A percentile compares a stretch with the other conserved stretches of the same genome.
Evolutionary conservation across 1,140 invertebrate genomes (phyloP).

Genomic region (Drosophila azteca): DNA sequence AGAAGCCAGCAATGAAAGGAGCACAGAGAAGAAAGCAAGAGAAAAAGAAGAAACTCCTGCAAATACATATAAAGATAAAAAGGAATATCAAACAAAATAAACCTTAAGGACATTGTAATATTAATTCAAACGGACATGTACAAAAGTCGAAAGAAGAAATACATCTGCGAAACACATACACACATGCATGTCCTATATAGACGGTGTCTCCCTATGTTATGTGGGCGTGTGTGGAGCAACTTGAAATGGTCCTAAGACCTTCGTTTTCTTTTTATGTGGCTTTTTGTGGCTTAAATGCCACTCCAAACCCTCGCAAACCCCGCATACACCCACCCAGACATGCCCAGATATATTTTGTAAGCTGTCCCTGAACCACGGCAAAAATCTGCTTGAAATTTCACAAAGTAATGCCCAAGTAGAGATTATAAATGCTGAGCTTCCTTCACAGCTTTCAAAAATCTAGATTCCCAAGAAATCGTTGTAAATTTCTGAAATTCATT

Average conservation of each 20-base stretch:
- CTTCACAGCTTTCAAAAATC: conserved; percentile 24
- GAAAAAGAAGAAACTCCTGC: background rate
- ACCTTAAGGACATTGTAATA: conserved; percentile 82
- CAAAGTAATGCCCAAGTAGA: conserved; percentile 17
- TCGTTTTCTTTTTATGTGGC: conserved; percentile 29
- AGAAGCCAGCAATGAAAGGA: conserved; percentile 22
- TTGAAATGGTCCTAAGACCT: conserved; percentile 56
- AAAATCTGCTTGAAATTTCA: conserved; percentile 21
- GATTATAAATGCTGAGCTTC: conserved; percentile 28
- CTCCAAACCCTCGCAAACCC: background rate
- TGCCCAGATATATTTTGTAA: conserved; percentile 22
- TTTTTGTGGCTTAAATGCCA: conserved; percentile 61
- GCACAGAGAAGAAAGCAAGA: conserved; percentile 18
- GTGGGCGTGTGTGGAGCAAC: conserved; percentile 33
- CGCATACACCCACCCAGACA: conserved; percentile 3
- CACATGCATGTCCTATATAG: background rate
- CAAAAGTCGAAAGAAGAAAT: conserved; percentile 46
- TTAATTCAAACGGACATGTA: conserved; percentile 81
- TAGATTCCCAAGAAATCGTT: conserved; percentile 15
- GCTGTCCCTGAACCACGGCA: conserved; percentile 4
- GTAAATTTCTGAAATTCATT: background rate
- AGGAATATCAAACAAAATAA: conserved; percentile 79
- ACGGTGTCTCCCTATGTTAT: background rate
- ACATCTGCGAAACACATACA: conserved; percentile 23
- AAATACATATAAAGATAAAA: conserved; percentile 70